Evolutionary conservation across 2,888 invertebrate genomes (phyloP).

Genomic region (Desoria tigrina): DNA sequence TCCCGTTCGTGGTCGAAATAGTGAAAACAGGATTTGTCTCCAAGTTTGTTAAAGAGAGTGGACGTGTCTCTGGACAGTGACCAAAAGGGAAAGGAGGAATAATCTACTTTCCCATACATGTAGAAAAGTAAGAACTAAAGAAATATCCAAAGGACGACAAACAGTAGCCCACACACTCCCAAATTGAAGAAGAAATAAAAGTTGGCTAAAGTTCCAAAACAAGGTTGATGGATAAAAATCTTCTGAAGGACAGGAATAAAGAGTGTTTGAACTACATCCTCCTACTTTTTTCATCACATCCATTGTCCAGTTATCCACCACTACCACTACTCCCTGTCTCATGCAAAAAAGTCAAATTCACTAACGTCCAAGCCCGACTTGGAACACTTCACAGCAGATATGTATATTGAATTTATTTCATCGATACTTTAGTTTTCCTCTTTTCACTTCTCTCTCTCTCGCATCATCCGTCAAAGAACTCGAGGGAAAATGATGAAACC

Average conservation of each 20-base stretch:
- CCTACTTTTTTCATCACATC: slow-evolving; percentile 3
- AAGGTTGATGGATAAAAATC: slow-evolving; percentile 11
- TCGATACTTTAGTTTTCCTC: not conserved
- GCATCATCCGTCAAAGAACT: not conserved
- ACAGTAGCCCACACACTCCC: not conserved
- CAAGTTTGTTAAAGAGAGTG: too few relatives aligned
- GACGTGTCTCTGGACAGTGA: not conserved
- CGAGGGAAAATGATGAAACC: too few relatives aligned
- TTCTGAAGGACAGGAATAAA: not conserved
- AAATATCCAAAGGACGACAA: not conserved
- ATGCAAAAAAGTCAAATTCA: slow-evolving; percentile 13
- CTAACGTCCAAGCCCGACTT: not conserved
- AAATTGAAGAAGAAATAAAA: not conserved
- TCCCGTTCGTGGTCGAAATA: too few relatives aligned
- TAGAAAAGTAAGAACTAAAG: not conserved
- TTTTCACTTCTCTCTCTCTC: slow-evolving; percentile 19
- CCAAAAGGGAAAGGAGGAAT: not conserved
- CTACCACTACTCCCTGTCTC: too few relatives aligned
- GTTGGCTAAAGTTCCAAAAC: slow-evolving; percentile 2
- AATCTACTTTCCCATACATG: not conserved
- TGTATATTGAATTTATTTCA: slow-evolving; percentile 10
- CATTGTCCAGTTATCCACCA: slow-evolving; percentile 5
- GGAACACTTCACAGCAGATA: not conserved
- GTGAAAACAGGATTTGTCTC: too few relatives aligned
- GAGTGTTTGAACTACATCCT: slow-evolving; percentile 11